phyloP scores from a whole-genome alignment of 2,797 vertebrate genomes.

The Allobates femoralis region DNA sequence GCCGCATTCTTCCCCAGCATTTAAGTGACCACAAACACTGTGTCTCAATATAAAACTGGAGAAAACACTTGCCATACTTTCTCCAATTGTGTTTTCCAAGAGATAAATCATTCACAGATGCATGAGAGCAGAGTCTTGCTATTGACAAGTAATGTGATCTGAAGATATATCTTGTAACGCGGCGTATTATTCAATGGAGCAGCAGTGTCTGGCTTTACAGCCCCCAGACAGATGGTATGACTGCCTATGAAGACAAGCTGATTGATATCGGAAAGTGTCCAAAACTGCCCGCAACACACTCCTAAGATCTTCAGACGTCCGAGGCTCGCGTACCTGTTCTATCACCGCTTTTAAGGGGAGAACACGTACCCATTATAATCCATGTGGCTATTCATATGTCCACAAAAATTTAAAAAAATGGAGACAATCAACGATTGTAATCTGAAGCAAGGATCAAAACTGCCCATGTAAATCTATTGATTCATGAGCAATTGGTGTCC shows the following conservation, averaged over 20 bases:
- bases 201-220: not conserved
- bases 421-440: too few relatives aligned
- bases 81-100: slow-evolving; percentile 17
- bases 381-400: too few relatives aligned
- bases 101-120: slow-evolving; percentile 33
- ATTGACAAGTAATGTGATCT: not conserved
- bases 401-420: too few relatives aligned
- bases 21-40: not conserved
- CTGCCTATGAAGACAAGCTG: not conserved
- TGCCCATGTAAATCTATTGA: too few relatives aligned
- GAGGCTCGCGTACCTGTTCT: too few relatives aligned
- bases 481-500: too few relatives aligned
- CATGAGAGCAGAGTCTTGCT: not conserved
- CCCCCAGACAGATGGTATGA: not conserved
- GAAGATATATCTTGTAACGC: not conserved
- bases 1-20: slow-evolving; percentile 2
- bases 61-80: not conserved
- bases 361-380: too few relatives aligned
- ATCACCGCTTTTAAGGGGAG: too few relatives aligned
- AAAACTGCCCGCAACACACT: too few relatives aligned
- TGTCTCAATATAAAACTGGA: slow-evolving; percentile 5
- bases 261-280: not conserved
- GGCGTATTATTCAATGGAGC: not conserved
- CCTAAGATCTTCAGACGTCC: too few relatives aligned
- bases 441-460: too few relatives aligned